Conservation (phyloP, 2,113 vertebrate species). For the Macrotus californicus region DNA sequence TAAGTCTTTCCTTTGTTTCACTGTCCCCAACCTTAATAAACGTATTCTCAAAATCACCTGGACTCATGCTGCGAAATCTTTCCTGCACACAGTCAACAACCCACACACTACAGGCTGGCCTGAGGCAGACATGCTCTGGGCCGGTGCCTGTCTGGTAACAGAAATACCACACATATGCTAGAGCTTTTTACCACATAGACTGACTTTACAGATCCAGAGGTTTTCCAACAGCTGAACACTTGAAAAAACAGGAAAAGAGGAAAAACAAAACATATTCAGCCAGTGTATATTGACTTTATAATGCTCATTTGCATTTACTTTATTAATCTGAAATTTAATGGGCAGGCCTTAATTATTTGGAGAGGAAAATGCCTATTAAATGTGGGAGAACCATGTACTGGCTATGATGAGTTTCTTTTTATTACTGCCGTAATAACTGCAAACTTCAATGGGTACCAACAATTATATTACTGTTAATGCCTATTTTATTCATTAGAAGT, state of each 20-base stretch:
- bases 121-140: no score
- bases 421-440: constrained; percentile 55
- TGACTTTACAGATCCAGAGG: background rate
- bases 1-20: no score
- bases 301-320: background rate
- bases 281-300: constrained; percentile 29
- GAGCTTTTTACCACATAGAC: background rate
- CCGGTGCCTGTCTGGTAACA: no score
- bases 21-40: no score
- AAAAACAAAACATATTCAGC: constrained; percentile 48
- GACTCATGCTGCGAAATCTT: no score
- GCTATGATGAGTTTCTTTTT: constrained; percentile 60
- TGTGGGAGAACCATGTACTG: constrained; percentile 13
- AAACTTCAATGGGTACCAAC: constrained; percentile 52
- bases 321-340: background rate
- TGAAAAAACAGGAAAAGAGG: background rate
- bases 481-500: constrained; percentile 60
- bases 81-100: no score
- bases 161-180: background rate
- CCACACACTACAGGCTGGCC: no score
- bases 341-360: background rate
- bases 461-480: constrained; percentile 58
- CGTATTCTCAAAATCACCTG: no score
- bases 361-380: constrained; percentile 18
- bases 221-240: background rate